phyloP scores from a whole-genome alignment of 1,140 invertebrate species.

The Cotesia chilonis region DNA sequence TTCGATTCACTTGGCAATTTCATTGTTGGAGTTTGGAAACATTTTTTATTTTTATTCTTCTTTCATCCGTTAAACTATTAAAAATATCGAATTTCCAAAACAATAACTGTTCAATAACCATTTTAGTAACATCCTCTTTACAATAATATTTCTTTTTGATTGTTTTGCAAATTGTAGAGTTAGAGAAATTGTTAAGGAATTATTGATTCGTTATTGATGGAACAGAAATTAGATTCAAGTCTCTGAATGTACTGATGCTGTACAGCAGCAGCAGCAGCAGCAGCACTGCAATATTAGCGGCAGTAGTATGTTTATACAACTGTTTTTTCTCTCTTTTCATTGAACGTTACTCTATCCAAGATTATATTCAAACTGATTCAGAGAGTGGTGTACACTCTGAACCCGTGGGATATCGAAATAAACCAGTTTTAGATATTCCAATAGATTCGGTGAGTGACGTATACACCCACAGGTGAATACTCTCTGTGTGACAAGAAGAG shows the following conservation, averaged over 20 bases:
- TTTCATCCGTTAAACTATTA: neutral
- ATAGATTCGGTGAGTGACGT: conserved; percentile 13
- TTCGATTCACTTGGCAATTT: neutral
- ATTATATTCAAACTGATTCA: conserved; percentile 26
- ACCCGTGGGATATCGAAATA: conserved; percentile 24
- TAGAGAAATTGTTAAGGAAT: neutral
- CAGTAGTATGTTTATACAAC: too few species aligned
- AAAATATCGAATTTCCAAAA: neutral
- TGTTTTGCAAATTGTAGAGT: neutral
- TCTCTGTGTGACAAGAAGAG: conserved; percentile 26
- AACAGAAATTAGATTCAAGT: neutral
- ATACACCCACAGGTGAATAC: conserved; percentile 18
- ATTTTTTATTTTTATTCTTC: neutral
- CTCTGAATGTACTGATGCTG: neutral
- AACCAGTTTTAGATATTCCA: conserved; percentile 31
- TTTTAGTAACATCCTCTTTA: neutral
- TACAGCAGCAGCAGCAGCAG: neutral
- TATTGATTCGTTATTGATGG: conserved; percentile 3
- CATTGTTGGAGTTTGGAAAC: neutral
- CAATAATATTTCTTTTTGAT: neutral
- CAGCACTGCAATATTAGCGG: too few species aligned
- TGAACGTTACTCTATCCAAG: conserved; percentile 18
- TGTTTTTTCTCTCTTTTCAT: neutral
- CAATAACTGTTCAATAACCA: neutral
- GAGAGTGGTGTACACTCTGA: conserved; percentile 1